Percentiles rank a stretch among this genome's conserved stretches.
phyloP scores from a whole-genome alignment of 2,888 invertebrate species.

The Sialis fuliginosa region DNA sequence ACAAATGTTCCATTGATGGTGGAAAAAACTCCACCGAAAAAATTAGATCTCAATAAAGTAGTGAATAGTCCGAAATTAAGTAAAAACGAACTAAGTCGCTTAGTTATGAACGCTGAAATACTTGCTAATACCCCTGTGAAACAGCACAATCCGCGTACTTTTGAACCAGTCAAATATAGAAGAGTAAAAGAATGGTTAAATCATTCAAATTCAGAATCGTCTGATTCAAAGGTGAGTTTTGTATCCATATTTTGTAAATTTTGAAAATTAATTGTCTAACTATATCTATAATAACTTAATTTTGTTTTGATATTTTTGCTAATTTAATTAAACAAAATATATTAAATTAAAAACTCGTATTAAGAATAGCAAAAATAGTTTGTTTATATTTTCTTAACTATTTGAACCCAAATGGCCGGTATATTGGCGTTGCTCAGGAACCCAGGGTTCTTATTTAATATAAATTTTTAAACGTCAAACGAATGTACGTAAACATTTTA shows the following conservation, averaged over 20 bases:
- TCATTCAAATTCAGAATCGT: conserved; percentile 24
- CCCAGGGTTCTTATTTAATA: no score
- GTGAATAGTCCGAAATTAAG: conserved; percentile 21
- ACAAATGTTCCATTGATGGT: no score
- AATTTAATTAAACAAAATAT: no score
- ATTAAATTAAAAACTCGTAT: no score
- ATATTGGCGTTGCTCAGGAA: no score
- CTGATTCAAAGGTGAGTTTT: conserved; percentile 21
- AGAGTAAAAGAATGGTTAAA: conserved; percentile 55
- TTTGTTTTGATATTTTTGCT: neutral
- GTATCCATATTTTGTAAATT: no score
- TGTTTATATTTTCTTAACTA: no score
- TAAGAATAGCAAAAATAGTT: no score
- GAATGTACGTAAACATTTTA: no score
- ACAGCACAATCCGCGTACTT: conserved; percentile 28
- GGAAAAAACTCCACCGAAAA: conserved; percentile 15
- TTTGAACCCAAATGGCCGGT: no score
- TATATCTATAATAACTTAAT: neutral
- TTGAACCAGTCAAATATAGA: conserved; percentile 42
- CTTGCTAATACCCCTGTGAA: conserved; percentile 39
- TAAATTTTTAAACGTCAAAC: no score
- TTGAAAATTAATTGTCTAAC: conserved; percentile 14
- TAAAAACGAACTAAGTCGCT: conserved; percentile 48
- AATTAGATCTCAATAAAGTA: neutral
- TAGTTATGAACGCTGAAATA: conserved; percentile 67